Conservation (phyloP, 2,797 vertebrate species). For the Diplodus sargus region DNA sequence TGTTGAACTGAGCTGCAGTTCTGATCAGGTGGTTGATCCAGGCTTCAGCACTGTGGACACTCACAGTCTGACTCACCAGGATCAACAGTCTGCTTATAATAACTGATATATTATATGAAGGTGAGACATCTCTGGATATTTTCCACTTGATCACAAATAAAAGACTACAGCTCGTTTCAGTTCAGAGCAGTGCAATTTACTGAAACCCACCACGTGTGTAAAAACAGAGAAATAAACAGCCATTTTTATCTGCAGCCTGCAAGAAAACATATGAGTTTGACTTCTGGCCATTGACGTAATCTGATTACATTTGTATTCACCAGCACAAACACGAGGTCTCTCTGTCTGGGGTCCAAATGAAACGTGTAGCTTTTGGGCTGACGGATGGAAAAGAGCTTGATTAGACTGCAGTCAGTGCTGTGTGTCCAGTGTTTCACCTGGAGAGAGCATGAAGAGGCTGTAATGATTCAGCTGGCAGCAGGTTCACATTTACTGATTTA, state of each 20-base stretch:
- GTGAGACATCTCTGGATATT: neutral
- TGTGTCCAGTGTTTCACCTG: neutral
- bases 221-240: neutral
- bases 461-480: neutral
- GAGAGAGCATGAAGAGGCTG: neutral
- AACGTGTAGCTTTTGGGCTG: neutral
- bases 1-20: neutral
- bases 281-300: neutral
- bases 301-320: neutral
- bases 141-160: neutral
- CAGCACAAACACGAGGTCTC: neutral
- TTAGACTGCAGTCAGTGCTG: neutral
- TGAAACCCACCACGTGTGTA: neutral
- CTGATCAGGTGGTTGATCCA: neutral
- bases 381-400: neutral
- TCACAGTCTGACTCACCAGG: neutral
- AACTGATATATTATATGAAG: no score
- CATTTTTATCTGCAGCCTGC: neutral
- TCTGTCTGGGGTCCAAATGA: neutral
- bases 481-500: neutral
- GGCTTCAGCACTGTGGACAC: constrained; percentile 6
- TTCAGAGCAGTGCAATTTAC: neutral
- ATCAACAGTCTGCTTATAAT: no score
- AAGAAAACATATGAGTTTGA: neutral
- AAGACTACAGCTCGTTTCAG: neutral